A percentile compares a stretch with the other conserved stretches of the same genome.
Conservation (phyloP, 2,888 invertebrate genomes). For the Lasiommata megera region DNA sequence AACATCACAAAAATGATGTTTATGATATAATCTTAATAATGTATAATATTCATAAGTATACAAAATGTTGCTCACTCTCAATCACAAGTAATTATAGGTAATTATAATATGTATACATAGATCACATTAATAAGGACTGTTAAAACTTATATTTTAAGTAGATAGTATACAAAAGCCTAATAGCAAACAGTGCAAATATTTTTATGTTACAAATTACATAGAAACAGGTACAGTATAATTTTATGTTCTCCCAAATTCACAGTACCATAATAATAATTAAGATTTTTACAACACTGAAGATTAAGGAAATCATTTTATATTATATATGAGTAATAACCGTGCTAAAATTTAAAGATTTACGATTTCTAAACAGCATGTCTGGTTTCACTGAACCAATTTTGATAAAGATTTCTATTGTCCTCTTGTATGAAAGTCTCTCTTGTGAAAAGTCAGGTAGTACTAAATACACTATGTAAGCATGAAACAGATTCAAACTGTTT, state of each 20-base stretch:
- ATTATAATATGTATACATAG: slow-evolving; percentile 30
- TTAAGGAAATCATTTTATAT: no score
- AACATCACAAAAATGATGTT: slow-evolving; percentile 3
- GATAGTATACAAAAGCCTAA: slow-evolving; percentile 16
- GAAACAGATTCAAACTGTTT: no score
- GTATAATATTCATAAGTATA: slow-evolving; percentile 19
- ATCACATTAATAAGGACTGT: slow-evolving; percentile 28
- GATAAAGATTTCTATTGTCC: no score
- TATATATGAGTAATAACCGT: no score
- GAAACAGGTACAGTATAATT: not conserved
- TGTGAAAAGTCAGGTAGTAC: no score
- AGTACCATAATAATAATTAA: not conserved
- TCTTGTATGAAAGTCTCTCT: no score
- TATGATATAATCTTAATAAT: slow-evolving; percentile 1
- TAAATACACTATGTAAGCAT: no score
- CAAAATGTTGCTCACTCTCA: slow-evolving; percentile 30
- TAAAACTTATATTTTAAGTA: slow-evolving; percentile 24
- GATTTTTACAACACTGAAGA: no score
- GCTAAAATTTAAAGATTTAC: no score
- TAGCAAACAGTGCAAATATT: slow-evolving; percentile 3
- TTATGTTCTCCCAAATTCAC: not conserved
- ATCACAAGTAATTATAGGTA: slow-evolving; percentile 31
- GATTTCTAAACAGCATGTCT: no score
- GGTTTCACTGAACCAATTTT: no score
- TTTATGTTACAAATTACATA: not conserved